Percentiles rank a stretch among this genome's conserved stretches.
phyloP scores from a whole-genome alignment of 2,113 vertebrate species.

The Uria aalge region DNA sequence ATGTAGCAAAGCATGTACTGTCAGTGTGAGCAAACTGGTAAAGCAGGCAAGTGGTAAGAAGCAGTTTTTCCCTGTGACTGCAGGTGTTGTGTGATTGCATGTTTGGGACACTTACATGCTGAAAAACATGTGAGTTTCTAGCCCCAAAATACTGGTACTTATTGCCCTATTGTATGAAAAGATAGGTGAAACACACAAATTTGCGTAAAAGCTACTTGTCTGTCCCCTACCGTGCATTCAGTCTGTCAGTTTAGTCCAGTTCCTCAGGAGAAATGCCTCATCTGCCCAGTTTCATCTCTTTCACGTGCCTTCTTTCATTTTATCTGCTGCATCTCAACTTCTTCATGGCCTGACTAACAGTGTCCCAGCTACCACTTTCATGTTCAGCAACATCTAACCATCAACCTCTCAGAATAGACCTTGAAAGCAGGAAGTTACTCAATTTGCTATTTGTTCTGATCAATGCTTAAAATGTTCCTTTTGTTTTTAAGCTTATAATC shows the following conservation, averaged over 20 bases:
- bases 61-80: neutral
- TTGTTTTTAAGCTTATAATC: neutral
- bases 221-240: neutral
- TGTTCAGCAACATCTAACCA: neutral
- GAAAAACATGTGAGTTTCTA: neutral
- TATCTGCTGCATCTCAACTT: neutral
- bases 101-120: neutral
- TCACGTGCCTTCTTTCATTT: neutral
- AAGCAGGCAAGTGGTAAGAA: neutral
- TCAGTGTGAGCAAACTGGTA: neutral
- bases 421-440: neutral
- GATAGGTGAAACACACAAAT: neutral
- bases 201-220: neutral
- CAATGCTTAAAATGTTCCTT: neutral
- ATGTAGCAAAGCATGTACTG: neutral
- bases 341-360: neutral
- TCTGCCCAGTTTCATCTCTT: neutral
- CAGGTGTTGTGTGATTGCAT: neutral
- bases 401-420: neutral
- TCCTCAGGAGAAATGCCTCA: neutral
- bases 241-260: neutral
- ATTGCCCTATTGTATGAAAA: neutral
- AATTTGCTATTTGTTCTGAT: neutral
- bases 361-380: neutral
- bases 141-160: neutral